phyloP scores from a whole-genome alignment of 1,140 invertebrate genomes.

The Streblospio benedicti region DNA sequence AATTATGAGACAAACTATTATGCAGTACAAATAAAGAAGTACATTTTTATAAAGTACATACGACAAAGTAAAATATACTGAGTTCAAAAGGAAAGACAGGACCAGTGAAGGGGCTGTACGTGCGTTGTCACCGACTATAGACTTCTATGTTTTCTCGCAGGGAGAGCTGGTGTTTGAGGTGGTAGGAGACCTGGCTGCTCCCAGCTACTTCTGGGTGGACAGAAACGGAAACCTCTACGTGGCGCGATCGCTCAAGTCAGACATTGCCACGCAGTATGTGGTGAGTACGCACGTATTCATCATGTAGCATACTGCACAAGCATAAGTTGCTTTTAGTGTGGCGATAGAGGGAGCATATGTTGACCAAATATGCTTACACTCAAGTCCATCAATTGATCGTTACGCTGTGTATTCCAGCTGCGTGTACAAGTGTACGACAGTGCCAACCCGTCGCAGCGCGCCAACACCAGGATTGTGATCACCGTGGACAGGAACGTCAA shows the following conservation, averaged over 20 bases:
- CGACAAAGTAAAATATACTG: no score
- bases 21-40: no score
- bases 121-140: not conserved
- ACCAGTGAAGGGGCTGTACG: no score
- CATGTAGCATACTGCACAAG: no score
- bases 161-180: slow-evolving; percentile 8
- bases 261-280: slow-evolving; percentile 9
- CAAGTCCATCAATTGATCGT: no score
- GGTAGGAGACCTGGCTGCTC: slow-evolving; percentile 12
- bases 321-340: no score
- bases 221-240: slow-evolving; percentile 6
- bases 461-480: slow-evolving; percentile 23
- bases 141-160: not conserved
- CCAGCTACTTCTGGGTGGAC: slow-evolving; percentile 13
- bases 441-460: not conserved
- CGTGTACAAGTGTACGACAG: slow-evolving; percentile 11
- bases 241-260: slow-evolving; percentile 2
- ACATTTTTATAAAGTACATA: no score
- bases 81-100: no score
- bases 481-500: slow-evolving; percentile 24
- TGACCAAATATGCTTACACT: no score
- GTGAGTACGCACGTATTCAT: no score
- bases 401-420: slow-evolving; percentile 5
- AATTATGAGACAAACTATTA: no score
- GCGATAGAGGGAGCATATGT: no score